phyloP scores from a whole-genome alignment of 1,140 invertebrate species.

The Sinella curviseta region DNA sequence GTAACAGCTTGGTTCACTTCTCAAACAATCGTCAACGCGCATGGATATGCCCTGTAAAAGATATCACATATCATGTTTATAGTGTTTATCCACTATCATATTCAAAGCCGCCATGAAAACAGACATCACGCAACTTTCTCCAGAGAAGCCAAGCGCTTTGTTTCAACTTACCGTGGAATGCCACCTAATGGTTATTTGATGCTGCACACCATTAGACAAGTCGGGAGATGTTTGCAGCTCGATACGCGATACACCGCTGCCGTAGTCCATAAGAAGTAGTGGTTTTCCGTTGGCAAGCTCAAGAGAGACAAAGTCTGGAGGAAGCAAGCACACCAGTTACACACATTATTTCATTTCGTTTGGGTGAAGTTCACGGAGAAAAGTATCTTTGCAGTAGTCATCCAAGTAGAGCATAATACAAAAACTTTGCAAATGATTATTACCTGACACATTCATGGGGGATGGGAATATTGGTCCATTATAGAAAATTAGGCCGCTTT shows the following conservation, averaged over 20 bases:
- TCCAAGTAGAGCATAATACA: conserved; percentile 44
- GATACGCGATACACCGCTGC: conserved; percentile 73
- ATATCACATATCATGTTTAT: conserved; percentile 8
- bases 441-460: conserved; percentile 63
- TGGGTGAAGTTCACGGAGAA: too few species aligned
- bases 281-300: conserved; percentile 84
- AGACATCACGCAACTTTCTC: too few species aligned
- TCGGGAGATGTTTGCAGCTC: conserved; percentile 70
- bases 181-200: conserved; percentile 78
- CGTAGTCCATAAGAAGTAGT: conserved; percentile 83
- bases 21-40: conserved; percentile 46
- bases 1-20: conserved; percentile 37
- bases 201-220: conserved; percentile 74
- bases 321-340: conserved; percentile 35
- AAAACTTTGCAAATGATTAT: conserved; percentile 18
- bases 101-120: too few species aligned
- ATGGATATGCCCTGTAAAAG: conserved; percentile 41
- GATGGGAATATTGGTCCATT: conserved; percentile 73
- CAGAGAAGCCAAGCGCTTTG: not conserved
- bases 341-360: not conserved
- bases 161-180: conserved; percentile 61
- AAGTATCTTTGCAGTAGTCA: too few species aligned
- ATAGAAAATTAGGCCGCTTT: conserved; percentile 81
- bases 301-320: conserved; percentile 83
- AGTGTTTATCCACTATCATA: not conserved